Conservation (phyloP, 1,140 invertebrate genomes). For the Cyclargus thomasi region DNA sequence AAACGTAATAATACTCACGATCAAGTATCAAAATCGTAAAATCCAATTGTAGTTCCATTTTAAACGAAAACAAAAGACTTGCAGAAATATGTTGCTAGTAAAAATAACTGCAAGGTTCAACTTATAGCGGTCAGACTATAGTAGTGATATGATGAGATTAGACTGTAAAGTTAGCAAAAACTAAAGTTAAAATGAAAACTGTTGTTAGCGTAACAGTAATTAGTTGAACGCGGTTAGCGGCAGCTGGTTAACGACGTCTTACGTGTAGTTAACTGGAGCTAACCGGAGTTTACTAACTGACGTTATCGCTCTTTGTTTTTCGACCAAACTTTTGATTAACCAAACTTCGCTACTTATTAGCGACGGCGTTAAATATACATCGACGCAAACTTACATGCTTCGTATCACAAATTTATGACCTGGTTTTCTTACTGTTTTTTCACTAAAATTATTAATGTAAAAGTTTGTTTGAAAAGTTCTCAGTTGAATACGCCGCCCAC, state of each 20-base stretch:
- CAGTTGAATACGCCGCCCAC: too few relatives aligned
- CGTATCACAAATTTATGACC: background rate
- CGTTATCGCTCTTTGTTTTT: constrained; percentile 9
- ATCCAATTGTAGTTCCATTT: too few relatives aligned
- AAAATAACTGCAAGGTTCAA: too few relatives aligned
- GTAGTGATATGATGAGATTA: too few relatives aligned
- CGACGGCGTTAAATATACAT: background rate
- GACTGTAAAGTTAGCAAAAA: background rate
- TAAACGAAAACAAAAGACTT: too few relatives aligned
- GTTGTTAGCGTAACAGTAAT: background rate
- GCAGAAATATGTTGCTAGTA: too few relatives aligned
- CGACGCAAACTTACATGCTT: background rate
- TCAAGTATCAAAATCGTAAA: too few relatives aligned
- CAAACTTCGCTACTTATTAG: background rate
- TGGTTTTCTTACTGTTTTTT: too few relatives aligned
- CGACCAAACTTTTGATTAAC: background rate
- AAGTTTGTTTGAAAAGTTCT: too few relatives aligned
- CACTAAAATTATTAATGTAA: too few relatives aligned
- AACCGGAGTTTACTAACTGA: background rate
- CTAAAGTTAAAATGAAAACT: constrained; percentile 11
- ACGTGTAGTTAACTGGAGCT: background rate
- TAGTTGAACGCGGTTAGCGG: constrained; percentile 11
- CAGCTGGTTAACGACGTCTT: constrained; percentile 10
- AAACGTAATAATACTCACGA: too few relatives aligned
- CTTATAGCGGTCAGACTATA: too few relatives aligned